Evolutionary conservation across 2,888 invertebrate species (phyloP).

Genomic region (Amiota mariae): DNA sequence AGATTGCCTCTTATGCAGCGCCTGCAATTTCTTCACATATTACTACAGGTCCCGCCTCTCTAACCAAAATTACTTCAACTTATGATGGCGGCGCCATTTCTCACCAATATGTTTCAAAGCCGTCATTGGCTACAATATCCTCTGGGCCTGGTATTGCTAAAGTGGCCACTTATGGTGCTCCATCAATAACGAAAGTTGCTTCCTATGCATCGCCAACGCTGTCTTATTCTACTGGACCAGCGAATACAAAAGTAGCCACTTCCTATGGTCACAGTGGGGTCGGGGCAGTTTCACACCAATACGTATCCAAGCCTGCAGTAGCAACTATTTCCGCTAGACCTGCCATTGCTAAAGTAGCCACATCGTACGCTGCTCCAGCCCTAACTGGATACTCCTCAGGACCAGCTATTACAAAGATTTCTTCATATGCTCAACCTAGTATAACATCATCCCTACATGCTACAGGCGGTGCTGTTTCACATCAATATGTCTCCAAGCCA

Average conservation of each 20-base stretch:
- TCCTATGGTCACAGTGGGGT: constrained; percentile 55
- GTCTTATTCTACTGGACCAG: constrained; percentile 35
- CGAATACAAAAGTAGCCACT: constrained; percentile 42
- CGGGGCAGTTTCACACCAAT: constrained; percentile 56
- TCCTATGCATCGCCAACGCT: constrained; percentile 42
- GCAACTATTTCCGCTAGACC: constrained; percentile 49
- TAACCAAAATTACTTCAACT: constrained; percentile 40
- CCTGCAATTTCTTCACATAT: constrained; percentile 36
- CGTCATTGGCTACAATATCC: constrained; percentile 44
- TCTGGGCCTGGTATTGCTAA: constrained; percentile 41
- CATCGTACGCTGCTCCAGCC: constrained; percentile 36
- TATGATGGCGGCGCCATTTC: constrained; percentile 58
- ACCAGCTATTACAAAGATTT: constrained; percentile 57
- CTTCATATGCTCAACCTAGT: constrained; percentile 34
- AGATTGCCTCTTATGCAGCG: constrained; percentile 26
- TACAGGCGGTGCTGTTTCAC: constrained; percentile 41
- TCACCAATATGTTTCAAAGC: constrained; percentile 58
- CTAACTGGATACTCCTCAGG: constrained; percentile 47
- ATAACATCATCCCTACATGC: constrained; percentile 42
- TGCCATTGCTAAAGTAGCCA: constrained; percentile 38
- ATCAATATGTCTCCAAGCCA: constrained; percentile 61
- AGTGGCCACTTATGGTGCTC: constrained; percentile 39
- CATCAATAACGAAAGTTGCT: no score
- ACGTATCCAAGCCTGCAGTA: constrained; percentile 54
- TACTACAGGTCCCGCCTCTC: constrained; percentile 38